Evolutionary conservation across 2,113 vertebrate genomes (phyloP), one percentile per base, ranked within the genome.

Genomic region (Propithecus coquereli): DNA sequence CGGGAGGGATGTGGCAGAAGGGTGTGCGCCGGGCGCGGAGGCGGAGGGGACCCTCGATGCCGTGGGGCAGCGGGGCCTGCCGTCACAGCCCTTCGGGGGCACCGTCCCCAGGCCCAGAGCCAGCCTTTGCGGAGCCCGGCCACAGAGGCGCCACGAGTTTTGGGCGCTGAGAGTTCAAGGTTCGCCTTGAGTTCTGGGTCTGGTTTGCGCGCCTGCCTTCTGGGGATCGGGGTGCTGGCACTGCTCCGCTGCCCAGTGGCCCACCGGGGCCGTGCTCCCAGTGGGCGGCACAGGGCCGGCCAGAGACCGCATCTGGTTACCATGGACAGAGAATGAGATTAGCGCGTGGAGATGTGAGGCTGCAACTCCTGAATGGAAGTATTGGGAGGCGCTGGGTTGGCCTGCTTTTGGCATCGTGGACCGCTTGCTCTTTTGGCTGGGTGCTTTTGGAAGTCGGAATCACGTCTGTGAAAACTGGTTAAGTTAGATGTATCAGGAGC

Each of bases 371-470:
- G 92, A 17, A 45, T 84, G 94, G 23, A 87, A 37, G 52, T 59
- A 63, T 23, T 77, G 88, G 54, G 37, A 90, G 87, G 90, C 34
- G 27, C 68, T 14, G 23, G 13, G 47, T 20, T 73, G 91, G 89
- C 87, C 95, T 96, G 73, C 84, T 52, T n/a, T 25, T 20, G 65
- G 25, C 71, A 20, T 77, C 94, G 86, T 84, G 81, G 90, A 74
- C 57, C 30, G 7, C 63, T 43, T 43, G 95, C 45, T 85, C 16
- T 57, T 17, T 47, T 94, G 92, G 59, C 87, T 45, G 43, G 4
- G 43, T 32, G 90, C 23, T 76, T 95, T 95, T 76, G 92, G 89
- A 95, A 87, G 94, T 47, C 50, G 52, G 77, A 57, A 70, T 84
- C 86, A 79, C 34, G 30, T 94, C 95, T 89, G 32, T 40, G 85